A percentile compares a stretch with the other conserved stretches of the same genome.
Conservation (phyloP, 2,797 vertebrate genomes). For the Sardinella longiceps region DNA sequence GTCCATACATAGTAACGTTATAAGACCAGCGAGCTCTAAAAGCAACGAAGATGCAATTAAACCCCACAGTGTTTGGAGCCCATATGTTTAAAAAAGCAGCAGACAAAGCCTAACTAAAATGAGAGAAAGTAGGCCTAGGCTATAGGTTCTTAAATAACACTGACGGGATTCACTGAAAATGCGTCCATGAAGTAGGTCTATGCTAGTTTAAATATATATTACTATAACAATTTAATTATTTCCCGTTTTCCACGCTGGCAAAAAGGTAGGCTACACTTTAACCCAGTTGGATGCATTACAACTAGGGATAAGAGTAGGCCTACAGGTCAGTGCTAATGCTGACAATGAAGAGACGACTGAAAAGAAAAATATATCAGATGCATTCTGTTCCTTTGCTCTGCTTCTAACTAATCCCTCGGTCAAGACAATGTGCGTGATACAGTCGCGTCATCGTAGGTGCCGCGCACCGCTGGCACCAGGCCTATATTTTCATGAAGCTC, state of each 20-base stretch:
- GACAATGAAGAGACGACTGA: background rate
- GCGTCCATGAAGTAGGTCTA: no score
- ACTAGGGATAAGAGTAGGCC: background rate
- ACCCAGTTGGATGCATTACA: background rate
- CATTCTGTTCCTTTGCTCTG: slow-evolving; percentile 3
- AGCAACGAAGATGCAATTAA: no score
- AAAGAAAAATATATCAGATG: background rate
- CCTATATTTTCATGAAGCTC: slow-evolving; percentile 60
- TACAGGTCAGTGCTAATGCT: background rate
- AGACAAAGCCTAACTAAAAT: no score
- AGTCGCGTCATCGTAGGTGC: slow-evolving; percentile 28
- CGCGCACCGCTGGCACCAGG: slow-evolving; percentile 12
- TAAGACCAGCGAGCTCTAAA: no score
- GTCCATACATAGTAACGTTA: no score
- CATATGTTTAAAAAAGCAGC: no score
- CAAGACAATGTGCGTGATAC: slow-evolving; percentile 27
- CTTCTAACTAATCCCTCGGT: slow-evolving; percentile 24
- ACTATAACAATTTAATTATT: no score
- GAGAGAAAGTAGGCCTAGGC: background rate
- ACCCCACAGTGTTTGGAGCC: no score
- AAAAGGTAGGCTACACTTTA: background rate
- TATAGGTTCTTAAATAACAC: no score
- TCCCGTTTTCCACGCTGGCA: no score
- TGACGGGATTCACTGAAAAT: no score
- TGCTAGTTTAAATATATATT: no score